Conservation (phyloP, 2,888 invertebrate genomes). For the Tachina grossa region DNA sequence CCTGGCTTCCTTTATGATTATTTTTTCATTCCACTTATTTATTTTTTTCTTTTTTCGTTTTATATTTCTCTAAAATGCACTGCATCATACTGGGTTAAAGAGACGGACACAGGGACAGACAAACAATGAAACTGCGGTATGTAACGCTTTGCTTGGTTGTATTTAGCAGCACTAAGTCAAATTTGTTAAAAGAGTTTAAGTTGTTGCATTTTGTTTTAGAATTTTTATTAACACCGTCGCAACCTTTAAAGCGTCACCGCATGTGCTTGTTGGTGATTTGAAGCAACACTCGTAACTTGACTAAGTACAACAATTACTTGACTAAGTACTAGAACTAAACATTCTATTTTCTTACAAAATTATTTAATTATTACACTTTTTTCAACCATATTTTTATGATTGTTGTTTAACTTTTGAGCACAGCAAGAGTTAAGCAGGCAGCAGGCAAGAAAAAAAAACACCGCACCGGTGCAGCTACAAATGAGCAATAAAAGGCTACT, state of each 20-base stretch:
- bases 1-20: conserved; percentile 41
- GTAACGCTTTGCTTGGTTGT: not conserved
- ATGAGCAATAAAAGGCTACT: conserved; percentile 18
- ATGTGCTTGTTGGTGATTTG: conserved; percentile 34
- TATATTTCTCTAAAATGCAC: conserved; percentile 35
- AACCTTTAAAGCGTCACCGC: conserved; percentile 48
- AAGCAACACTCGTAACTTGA: conserved; percentile 14
- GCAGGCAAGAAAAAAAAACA: not conserved
- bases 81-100: conserved; percentile 49
- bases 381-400: conserved; percentile 50
- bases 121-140: not conserved
- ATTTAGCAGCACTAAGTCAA: conserved; percentile 24
- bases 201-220: conserved; percentile 5
- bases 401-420: conserved; percentile 48
- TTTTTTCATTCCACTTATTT: not conserved
- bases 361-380: conserved; percentile 61
- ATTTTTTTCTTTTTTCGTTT: conserved; percentile 15
- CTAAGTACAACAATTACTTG: conserved; percentile 31
- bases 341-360: conserved; percentile 30
- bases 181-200: conserved; percentile 28
- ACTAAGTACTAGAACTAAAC: conserved; percentile 36
- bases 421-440: conserved; percentile 52
- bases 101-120: not conserved
- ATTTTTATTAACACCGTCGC: conserved; percentile 46
- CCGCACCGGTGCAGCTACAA: not conserved